Evolutionary conservation across 2,888 invertebrate species (phyloP), one percentile per base, ranked within the genome.

Genomic region (Hydriomena furcata): DNA sequence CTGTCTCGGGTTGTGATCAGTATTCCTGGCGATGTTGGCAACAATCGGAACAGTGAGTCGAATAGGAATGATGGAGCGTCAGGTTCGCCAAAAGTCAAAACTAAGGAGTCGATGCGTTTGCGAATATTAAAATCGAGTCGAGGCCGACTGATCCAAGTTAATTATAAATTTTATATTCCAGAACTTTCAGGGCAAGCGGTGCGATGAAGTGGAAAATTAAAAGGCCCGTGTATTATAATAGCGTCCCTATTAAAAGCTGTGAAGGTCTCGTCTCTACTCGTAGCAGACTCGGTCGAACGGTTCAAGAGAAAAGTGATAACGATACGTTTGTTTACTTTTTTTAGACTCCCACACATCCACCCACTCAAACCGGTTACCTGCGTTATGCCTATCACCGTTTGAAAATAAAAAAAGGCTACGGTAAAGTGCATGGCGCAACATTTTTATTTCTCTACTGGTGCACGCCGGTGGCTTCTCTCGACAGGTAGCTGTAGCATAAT

Each of bases 61-160:
- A 81, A 85, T 84, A 73, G 70, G 72, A 83, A 88, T 82, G 71
- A 80, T 63, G 82, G 57, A 74, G 72, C 73, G 67, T 68, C 66
- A 71, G 72, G 78, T 71, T 74, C 79, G 83, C 81, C 79, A 82
- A 81, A 84, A 73, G 83, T 81, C 79, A 82, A 81, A 84, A 73
- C 63, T 76, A 79, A 75, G 70, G 76, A 60, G 61, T 41, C 59
- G 62, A 57, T 58, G 61, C 53, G 59, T 56, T 62, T 68, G 65
- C 60, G 62, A 70, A 68, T 72, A 68, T 73, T 72, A 68, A 76
- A 72, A 46, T 50, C 68, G 63, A 71, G 69, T 71, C 63, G 53
- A 70, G 35, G 27, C 42, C 49, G 36, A 49, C 24, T 44, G 53
- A 55, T 37, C 51, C 58, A 48, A 42, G 64, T 57, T 58, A 68